phyloP scores from a whole-genome alignment of 2,113 vertebrate genomes.

The Mesoclemmys tuberculata region DNA sequence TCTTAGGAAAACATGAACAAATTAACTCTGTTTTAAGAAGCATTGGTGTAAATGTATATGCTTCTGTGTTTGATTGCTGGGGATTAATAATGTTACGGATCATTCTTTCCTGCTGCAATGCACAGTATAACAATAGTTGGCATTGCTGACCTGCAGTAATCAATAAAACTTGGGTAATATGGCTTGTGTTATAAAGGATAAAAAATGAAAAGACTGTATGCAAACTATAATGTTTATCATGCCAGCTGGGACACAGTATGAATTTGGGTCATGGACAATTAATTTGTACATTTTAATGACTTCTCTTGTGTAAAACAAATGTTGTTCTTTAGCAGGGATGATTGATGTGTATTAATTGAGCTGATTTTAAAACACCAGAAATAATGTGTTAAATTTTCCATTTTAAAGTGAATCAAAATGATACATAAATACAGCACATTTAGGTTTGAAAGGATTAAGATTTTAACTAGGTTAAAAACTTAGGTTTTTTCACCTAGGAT shows the following conservation, averaged over 20 bases:
- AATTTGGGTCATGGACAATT: constrained; percentile 47
- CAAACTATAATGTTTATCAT: constrained; percentile 36
- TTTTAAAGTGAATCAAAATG: background rate
- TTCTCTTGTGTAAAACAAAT: constrained; percentile 41
- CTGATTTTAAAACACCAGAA: constrained; percentile 25
- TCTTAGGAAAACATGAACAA: constrained; percentile 66
- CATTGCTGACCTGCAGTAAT: constrained; percentile 17
- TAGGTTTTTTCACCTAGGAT: too few species aligned
- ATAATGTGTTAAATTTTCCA: background rate
- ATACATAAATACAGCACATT: background rate
- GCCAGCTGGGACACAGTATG: constrained; percentile 5
- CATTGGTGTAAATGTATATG: constrained; percentile 43
- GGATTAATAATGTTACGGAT: background rate
- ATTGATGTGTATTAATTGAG: constrained; percentile 16
- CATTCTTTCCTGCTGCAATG: constrained; percentile 10
- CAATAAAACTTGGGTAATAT: constrained; percentile 13
- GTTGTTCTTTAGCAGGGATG: constrained; percentile 10
- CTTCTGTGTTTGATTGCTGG: constrained; percentile 12
- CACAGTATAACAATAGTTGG: background rate
- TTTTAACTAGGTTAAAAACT: background rate
- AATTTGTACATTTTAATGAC: constrained; percentile 65
- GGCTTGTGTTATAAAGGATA: background rate
- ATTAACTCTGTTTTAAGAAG: constrained; percentile 73
- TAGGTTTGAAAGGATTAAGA: background rate
- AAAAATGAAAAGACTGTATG: constrained; percentile 28